Conservation (phyloP, 2,113 vertebrate genomes). For the Aptenodytes patagonicus region DNA sequence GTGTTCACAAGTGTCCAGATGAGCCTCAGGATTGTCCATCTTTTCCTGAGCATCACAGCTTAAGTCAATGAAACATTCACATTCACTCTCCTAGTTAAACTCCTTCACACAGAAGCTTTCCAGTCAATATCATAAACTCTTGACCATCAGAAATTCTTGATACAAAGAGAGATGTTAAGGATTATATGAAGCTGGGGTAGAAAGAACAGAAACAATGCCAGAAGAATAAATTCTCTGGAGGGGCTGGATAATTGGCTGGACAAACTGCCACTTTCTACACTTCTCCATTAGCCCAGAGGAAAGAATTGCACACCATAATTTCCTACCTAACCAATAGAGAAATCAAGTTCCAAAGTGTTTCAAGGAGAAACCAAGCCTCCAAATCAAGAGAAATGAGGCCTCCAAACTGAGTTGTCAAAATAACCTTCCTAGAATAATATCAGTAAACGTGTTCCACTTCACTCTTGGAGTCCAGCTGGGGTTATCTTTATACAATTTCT, state of each 20-base stretch:
- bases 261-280: not conserved
- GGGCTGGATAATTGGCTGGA: not conserved
- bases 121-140: not conserved
- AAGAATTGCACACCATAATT: not conserved
- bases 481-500: not conserved
- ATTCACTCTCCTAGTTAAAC: not conserved
- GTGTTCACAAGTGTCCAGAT: not conserved
- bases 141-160: not conserved
- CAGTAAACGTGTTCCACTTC: not conserved
- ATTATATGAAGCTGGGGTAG: not conserved
- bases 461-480: not conserved
- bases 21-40: not conserved
- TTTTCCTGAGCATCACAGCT: not conserved
- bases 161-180: not conserved
- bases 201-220: not conserved
- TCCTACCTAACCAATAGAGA: not conserved
- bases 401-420: not conserved
- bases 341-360: not conserved
- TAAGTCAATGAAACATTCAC: not conserved
- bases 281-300: not conserved
- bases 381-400: not conserved
- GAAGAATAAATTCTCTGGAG: not conserved
- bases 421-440: not conserved
- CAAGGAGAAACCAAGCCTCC: not conserved
- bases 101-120: not conserved